These are phyloP conservation scores for Oncorhynchus masou DNA, from an alignment of 2,113 vertebrate species.

Conservation along the genomic window DNA sequence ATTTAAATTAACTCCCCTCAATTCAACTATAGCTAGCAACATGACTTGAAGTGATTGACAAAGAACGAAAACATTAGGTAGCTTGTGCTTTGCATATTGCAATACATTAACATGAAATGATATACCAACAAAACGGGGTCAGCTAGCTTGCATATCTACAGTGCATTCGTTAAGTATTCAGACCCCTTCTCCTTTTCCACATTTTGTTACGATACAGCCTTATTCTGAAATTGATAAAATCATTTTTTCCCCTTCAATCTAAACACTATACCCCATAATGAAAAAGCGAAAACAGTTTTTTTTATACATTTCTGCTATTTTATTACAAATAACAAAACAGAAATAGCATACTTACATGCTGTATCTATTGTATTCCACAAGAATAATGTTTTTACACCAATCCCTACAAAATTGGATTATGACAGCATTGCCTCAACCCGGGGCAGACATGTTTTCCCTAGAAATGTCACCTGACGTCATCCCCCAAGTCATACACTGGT, in stretches of 20 bases:
- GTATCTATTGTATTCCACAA: background rate
- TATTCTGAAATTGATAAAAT: no score
- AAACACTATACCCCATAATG: no score
- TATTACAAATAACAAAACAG: slow-evolving; percentile 50
- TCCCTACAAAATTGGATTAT: background rate
- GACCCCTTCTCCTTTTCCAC: slow-evolving; percentile 90
- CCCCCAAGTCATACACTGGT: background rate
- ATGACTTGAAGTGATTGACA: slow-evolving; percentile 5
- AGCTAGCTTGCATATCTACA: slow-evolving; percentile 67
- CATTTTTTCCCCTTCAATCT: no score
- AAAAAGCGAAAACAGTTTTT: no score
- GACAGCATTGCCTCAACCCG: slow-evolving; percentile 36
- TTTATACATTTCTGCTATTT: no score
- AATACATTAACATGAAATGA: no score
- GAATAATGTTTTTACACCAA: background rate
- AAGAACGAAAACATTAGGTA: slow-evolving; percentile 12
- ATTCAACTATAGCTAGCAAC: no score
- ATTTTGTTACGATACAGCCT: slow-evolving; percentile 87
- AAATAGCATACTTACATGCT: slow-evolving; percentile 84
- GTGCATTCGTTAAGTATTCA: slow-evolving; percentile 96
- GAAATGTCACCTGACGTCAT: slow-evolving; percentile 31
- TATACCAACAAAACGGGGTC: background rate
- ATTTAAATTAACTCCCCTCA: no score
- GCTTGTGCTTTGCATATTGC: background rate
- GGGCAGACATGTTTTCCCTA: slow-evolving; percentile 63